Conservation (phyloP, 1,140 invertebrate species). For the Pomacea maculata region DNA sequence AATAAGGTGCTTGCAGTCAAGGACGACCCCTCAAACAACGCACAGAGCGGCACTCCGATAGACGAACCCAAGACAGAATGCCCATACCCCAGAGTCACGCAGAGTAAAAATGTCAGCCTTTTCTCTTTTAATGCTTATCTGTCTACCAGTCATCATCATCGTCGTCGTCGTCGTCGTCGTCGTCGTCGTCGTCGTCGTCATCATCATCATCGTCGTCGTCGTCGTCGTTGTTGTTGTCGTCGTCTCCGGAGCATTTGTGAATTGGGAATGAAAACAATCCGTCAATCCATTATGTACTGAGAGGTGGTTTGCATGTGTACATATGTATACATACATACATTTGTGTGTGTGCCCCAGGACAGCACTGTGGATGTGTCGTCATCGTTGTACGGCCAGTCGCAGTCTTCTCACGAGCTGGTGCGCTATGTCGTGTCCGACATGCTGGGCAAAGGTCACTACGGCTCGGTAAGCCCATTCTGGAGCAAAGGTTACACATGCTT, state of each 20-base stretch:
- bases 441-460: constrained; percentile 21
- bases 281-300: not conserved
- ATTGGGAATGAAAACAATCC: too few relatives aligned
- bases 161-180: too few relatives aligned
- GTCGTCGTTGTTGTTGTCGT: too few relatives aligned
- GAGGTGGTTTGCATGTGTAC: not conserved
- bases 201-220: too few relatives aligned
- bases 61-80: too few relatives aligned
- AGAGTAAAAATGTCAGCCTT: constrained; percentile 10
- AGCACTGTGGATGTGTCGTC: not conserved
- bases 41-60: too few relatives aligned
- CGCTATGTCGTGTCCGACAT: constrained; percentile 2
- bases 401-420: not conserved
- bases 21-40: too few relatives aligned
- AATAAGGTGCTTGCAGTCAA: too few relatives aligned
- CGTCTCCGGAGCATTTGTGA: too few relatives aligned
- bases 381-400: not conserved
- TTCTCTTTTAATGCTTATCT: not conserved
- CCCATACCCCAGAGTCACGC: constrained; percentile 5
- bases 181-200: too few relatives aligned
- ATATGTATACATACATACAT: not conserved
- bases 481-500: too few relatives aligned
- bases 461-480: not conserved
- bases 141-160: not conserved
- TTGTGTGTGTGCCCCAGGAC: constrained; percentile 2